Evolutionary conservation across 2,113 vertebrate genomes (phyloP).

Genomic region (Istiophorus platypterus): DNA sequence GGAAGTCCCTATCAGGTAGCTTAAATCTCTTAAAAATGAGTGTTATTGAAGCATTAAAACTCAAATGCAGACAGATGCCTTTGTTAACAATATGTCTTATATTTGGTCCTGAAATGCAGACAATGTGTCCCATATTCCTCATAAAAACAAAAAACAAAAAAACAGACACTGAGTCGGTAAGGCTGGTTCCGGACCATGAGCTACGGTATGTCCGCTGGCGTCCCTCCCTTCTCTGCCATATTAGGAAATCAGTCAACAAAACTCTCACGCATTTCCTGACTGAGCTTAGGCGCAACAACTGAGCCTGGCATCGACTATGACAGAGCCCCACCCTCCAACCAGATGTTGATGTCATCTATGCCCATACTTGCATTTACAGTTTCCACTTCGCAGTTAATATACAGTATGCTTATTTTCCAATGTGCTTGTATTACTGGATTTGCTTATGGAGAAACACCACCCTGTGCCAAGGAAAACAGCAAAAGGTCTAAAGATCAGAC

Average conservation of each 20-base stretch:
- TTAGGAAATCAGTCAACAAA: slow-evolving; percentile 73
- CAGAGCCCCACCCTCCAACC: slow-evolving; percentile 56
- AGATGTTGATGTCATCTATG: slow-evolving; percentile 64
- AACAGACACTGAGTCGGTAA: slow-evolving; percentile 55
- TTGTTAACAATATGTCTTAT: slow-evolving; percentile 37
- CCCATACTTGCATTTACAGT: slow-evolving; percentile 53
- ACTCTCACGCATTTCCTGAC: slow-evolving; percentile 57
- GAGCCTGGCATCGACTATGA: slow-evolving; percentile 39
- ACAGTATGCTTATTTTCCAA: slow-evolving; percentile 61
- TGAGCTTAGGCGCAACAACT: slow-evolving; percentile 33
- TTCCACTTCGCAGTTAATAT: slow-evolving; percentile 64
- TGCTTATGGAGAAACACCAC: slow-evolving; percentile 41
- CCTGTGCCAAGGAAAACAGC: slow-evolving; percentile 54
- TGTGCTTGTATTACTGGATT: slow-evolving; percentile 35
- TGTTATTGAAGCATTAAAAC: slow-evolving; percentile 9
- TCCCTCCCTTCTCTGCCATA: slow-evolving; percentile 70
- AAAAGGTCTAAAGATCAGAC: slow-evolving; percentile 66
- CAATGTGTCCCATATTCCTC: slow-evolving; percentile 40
- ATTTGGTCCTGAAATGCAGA: slow-evolving; percentile 33
- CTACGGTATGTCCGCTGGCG: slow-evolving; percentile 42
- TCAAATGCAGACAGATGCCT: slow-evolving; percentile 25
- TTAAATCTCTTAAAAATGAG: neutral
- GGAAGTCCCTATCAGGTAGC: neutral
- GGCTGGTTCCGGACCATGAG: slow-evolving; percentile 40
- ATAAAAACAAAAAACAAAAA: slow-evolving; percentile 36